phyloP scores from a whole-genome alignment of 2,797 vertebrate genomes.

The Siniperca scherzeri region DNA sequence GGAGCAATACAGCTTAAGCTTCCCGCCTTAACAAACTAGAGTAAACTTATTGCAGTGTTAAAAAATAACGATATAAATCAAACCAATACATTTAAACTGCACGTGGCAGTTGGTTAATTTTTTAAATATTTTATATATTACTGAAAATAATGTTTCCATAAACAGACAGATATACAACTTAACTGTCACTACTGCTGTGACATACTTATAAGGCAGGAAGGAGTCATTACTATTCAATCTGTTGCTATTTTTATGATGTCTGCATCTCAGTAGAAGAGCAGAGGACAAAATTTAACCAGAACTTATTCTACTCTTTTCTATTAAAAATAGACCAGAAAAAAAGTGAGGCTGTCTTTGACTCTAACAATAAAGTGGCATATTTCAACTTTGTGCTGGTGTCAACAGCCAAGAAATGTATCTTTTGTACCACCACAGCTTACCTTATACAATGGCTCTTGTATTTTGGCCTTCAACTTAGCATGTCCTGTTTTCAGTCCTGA shows the following conservation, averaged over 20 bases:
- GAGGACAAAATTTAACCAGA: conserved; percentile 25
- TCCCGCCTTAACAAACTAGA: conserved; percentile 41
- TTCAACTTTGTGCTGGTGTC: not conserved
- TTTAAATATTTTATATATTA: not conserved
- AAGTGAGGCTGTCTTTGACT: not conserved
- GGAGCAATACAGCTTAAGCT: conserved; percentile 43
- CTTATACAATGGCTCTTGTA: conserved; percentile 93
- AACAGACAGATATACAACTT: conserved; percentile 13
- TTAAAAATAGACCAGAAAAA: conserved; percentile 23
- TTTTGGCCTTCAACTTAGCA: conserved; percentile 93
- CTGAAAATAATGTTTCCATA: conserved; percentile 6
- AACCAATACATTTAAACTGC: not conserved
- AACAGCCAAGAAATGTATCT: not conserved
- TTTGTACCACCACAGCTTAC: conserved; percentile 66
- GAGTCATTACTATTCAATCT: conserved; percentile 2
- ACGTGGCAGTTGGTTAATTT: not conserved
- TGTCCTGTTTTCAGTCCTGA: conserved; percentile 95
- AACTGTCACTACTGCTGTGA: not conserved
- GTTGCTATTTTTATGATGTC: conserved; percentile 39
- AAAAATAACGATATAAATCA: not conserved
- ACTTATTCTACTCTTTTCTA: not conserved
- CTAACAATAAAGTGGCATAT: conserved; percentile 12
- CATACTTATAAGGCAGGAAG: conserved; percentile 5
- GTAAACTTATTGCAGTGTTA: not conserved
- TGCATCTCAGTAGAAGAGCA: conserved; percentile 7